Conservation (phyloP, 2,113 vertebrate genomes). For the Upupa epops region DNA sequence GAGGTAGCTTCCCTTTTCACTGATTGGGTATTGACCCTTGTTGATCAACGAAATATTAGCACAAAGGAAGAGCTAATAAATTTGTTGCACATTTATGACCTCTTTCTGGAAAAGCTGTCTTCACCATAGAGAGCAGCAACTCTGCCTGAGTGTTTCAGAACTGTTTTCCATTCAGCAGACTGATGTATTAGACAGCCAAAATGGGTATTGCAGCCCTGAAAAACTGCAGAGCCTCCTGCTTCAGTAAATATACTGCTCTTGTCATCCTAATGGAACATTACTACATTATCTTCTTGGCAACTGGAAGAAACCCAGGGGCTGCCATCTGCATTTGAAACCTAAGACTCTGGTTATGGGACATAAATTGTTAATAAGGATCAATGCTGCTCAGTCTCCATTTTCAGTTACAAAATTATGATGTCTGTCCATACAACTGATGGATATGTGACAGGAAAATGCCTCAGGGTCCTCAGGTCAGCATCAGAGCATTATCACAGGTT, state of each 20-base stretch:
- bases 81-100: neutral
- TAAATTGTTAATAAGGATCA: slow-evolving; percentile 59
- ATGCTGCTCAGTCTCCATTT: slow-evolving; percentile 1
- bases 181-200: neutral
- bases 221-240: neutral
- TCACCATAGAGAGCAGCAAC: neutral
- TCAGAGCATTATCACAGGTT: neutral
- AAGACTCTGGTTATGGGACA: neutral
- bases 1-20: neutral
- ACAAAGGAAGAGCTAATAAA: neutral
- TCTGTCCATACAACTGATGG: neutral
- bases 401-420: neutral
- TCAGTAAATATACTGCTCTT: slow-evolving; percentile 4
- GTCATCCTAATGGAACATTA: slow-evolving; percentile 38
- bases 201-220: neutral
- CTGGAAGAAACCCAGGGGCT: slow-evolving; percentile 24
- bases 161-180: neutral
- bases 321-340: slow-evolving; percentile 27
- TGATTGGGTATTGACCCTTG: neutral
- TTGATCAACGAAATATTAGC: neutral
- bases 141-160: neutral
- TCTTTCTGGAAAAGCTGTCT: slow-evolving; percentile 1
- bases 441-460: neutral
- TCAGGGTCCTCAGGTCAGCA: neutral
- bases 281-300: slow-evolving; percentile 24